Evolutionary conservation across 53 echinoderm and acorn worm species (phyloP).

Genomic region (Arbacia lixula): DNA sequence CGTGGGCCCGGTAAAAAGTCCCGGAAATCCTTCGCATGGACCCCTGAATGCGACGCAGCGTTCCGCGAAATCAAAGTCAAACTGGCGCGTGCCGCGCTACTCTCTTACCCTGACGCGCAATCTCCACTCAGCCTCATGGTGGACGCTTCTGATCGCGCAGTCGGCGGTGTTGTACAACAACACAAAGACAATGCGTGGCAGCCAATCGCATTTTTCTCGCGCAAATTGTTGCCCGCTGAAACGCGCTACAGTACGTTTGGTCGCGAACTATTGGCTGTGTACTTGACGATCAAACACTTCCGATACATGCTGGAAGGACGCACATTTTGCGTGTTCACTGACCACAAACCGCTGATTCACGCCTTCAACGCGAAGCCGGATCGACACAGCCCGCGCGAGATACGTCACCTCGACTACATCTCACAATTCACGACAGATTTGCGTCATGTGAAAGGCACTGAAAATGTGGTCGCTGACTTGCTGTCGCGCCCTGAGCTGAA

Average conservation of each 20-base stretch:
- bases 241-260: conserved; percentile 64
- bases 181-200: conserved; percentile 30
- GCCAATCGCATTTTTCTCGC: conserved; percentile 62
- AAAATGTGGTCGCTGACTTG: conserved; percentile 67
- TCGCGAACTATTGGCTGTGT: conserved; percentile 55
- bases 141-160: conserved; percentile 66
- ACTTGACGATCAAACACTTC: conserved; percentile 59
- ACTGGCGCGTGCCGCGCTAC: conserved; percentile 29
- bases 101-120: conserved; percentile 46
- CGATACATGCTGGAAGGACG: conserved; percentile 60
- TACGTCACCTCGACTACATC: conserved; percentile 69
- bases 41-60: conserved; percentile 1
- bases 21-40: conserved; percentile 8
- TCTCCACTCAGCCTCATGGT: conserved; percentile 44
- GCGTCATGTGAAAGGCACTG: conserved; percentile 51
- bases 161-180: conserved; percentile 67
- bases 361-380: conserved; percentile 61
- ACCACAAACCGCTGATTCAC: conserved; percentile 59
- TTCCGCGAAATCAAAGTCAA: conserved; percentile 38
- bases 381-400: conserved; percentile 62
- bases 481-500: conserved; percentile 54
- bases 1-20: conserved; percentile 8
- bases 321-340: conserved; percentile 59
- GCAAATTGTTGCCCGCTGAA: conserved; percentile 51
- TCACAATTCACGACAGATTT: conserved; percentile 69